A percentile compares a stretch with the other conserved stretches of the same genome.
phyloP scores from a whole-genome alignment of 2,888 invertebrate genomes.

The Philopedon plagiatum region DNA sequence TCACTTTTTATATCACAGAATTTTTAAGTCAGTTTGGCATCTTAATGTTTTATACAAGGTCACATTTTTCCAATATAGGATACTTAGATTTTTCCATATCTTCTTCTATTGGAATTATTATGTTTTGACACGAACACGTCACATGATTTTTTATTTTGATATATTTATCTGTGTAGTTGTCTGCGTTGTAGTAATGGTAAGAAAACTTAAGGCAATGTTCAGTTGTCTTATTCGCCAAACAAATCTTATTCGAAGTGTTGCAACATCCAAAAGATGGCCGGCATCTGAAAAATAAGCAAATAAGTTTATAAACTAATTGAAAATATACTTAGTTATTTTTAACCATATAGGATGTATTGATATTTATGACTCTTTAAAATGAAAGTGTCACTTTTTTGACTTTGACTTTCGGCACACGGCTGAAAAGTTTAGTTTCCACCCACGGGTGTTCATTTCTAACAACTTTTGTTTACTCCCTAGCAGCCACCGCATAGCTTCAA shows the following conservation, averaged over 20 bases:
- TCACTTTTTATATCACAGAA: too few relatives aligned
- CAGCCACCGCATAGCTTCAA: too few relatives aligned
- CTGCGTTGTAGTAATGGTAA: neutral
- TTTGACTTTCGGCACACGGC: too few relatives aligned
- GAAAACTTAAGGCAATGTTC: neutral
- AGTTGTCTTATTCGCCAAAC: neutral
- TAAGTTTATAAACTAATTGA: too few relatives aligned
- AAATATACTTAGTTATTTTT: too few relatives aligned
- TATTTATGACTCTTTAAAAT: too few relatives aligned
- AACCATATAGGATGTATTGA: too few relatives aligned
- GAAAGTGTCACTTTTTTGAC: too few relatives aligned
- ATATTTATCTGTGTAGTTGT: neutral
- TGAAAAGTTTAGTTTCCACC: too few relatives aligned
- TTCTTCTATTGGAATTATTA: neutral
- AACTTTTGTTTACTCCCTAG: too few relatives aligned
- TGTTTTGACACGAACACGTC: neutral
- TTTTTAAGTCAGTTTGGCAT: too few relatives aligned
- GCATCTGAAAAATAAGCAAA: neutral
- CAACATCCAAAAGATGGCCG: neutral
- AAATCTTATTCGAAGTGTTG: neutral
- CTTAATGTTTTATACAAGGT: neutral
- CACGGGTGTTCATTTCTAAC: too few relatives aligned
- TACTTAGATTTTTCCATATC: neutral
- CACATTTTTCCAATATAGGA: neutral
- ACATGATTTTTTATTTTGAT: neutral